Evolutionary conservation across 2,113 vertebrate genomes (phyloP), one percentile per base, ranked within the genome.

Genomic region (pig (Sus scrofa)): DNA sequence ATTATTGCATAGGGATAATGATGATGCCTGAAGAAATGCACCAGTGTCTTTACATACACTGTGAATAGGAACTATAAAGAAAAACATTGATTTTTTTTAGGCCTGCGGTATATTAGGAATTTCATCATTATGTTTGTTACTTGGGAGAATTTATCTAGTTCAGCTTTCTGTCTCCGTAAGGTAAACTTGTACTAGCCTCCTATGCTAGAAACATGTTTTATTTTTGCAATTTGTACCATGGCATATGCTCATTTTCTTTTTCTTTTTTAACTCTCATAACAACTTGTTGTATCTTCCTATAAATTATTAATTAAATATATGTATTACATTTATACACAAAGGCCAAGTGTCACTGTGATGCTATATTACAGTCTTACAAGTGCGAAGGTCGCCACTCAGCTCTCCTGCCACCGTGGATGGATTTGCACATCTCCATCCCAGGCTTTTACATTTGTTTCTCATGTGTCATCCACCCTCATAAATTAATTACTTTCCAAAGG

Each of bases 81-180:
- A 85, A 97, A 97, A 50, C 32, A 96, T 9, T 91, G 34, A 86
- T 26, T 68, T 77, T 86, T 63, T 91, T 30, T 52, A 86, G 50
- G 24, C 2, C 54, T 11, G 18, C 95, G 37, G 32, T 73, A 2
- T 77, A 79, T 86, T 79, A 71, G 60, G 13, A 86, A 83, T 91
- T 75, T 65, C 68, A 74, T 90, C 62, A 79, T 89, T 62, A 67
- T 16, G 16, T 63, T 89, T 88, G 60, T 86, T 81, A 50, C 65
- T 58, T 82, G 88, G 32, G 27, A 63, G 24, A 73, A 74, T 50
- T 77, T 88, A 32, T 77, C n/a, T 68, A 88, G 39, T 26, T 71
- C 37, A 89, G 73, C 26, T 68, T 44, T 91, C 91, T 82, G 24
- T 65, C 37, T 54, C 7, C 12, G 56, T 13, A n/a, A 60, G 30